These are phyloP conservation scores for Benthosema pterotum DNA, from an alignment of 2,797 vertebrate genomes.

Conservation along the genomic window DNA sequence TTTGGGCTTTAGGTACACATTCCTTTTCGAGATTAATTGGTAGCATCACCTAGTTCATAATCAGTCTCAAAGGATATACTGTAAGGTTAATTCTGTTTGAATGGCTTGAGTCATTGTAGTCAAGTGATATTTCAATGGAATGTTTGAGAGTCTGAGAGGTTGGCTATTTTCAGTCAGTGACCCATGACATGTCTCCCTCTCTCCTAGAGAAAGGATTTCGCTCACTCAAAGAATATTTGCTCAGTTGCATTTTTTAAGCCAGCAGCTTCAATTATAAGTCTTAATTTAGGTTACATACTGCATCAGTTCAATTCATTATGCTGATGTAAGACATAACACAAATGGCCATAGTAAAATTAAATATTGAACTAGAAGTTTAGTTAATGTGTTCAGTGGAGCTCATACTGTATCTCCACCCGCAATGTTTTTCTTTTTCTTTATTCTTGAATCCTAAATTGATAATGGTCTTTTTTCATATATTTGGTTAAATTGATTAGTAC, in stretches of 20 bases:
- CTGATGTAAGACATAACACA: too few species aligned
- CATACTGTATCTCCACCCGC: too few species aligned
- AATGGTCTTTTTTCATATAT: too few species aligned
- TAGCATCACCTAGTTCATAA: constrained; percentile 34
- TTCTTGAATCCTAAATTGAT: too few species aligned
- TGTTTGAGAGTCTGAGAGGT: not conserved
- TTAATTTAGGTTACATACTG: too few species aligned
- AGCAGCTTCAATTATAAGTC: too few species aligned
- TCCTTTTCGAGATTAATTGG: constrained; percentile 36
- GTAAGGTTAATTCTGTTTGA: constrained; percentile 46
- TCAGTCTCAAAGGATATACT: constrained; percentile 19
- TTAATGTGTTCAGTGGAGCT: too few species aligned
- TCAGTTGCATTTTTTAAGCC: not conserved
- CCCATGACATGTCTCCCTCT: constrained; percentile 11
- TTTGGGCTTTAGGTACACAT: constrained; percentile 19
- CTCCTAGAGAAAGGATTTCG: constrained; percentile 11
- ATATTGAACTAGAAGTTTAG: too few species aligned
- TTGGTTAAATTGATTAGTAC: too few species aligned
- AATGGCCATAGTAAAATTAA: too few species aligned
- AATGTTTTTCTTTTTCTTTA: too few species aligned
- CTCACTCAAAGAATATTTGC: not conserved
- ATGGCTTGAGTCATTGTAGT: constrained; percentile 19
- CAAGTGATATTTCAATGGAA: constrained; percentile 23
- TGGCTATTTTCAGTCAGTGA: constrained; percentile 29
- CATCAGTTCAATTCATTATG: too few species aligned